Percentiles rank a stretch among this genome's conserved stretches.
These are phyloP conservation scores for Euleptes europaea DNA, from an alignment of 2,113 vertebrate genomes.

Conservation along the genomic window DNA sequence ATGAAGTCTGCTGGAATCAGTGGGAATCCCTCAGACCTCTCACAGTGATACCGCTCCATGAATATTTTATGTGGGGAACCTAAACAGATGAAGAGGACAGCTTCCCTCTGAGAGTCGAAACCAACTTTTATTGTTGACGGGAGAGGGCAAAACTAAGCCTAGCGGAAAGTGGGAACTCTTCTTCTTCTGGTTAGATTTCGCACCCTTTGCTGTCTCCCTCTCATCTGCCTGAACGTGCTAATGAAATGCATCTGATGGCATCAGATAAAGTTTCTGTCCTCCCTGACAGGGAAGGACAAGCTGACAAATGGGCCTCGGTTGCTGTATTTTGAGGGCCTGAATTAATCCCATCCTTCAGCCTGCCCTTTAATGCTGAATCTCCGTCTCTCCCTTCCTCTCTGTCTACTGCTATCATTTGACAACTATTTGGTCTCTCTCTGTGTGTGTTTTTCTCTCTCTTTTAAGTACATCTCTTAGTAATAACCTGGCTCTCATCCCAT, in stretches of 20 bases:
- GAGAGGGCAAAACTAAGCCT: background rate
- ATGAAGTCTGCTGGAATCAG: background rate
- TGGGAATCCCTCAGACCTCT: background rate
- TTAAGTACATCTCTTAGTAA: background rate
- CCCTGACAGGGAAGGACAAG: constrained; percentile 47
- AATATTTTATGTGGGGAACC: background rate
- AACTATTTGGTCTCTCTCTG: background rate
- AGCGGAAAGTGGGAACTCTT: background rate
- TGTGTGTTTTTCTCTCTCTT: background rate
- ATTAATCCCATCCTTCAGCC: constrained; percentile 6
- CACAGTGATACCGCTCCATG: background rate
- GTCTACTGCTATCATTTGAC: background rate
- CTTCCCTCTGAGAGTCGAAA: background rate
- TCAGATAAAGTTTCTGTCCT: constrained; percentile 53
- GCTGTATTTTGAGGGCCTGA: background rate
- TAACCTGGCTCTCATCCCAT: background rate
- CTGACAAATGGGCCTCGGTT: constrained; percentile 46
- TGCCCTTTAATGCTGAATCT: background rate
- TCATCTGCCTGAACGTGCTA: background rate
- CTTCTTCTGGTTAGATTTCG: background rate
- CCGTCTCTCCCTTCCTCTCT: background rate
- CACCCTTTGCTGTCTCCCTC: background rate
- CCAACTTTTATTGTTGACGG: no score
- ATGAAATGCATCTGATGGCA: constrained; percentile 41
- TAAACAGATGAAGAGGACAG: background rate